phyloP scores from a whole-genome alignment of 2,888 invertebrate species.

The Mimas tiliae region DNA sequence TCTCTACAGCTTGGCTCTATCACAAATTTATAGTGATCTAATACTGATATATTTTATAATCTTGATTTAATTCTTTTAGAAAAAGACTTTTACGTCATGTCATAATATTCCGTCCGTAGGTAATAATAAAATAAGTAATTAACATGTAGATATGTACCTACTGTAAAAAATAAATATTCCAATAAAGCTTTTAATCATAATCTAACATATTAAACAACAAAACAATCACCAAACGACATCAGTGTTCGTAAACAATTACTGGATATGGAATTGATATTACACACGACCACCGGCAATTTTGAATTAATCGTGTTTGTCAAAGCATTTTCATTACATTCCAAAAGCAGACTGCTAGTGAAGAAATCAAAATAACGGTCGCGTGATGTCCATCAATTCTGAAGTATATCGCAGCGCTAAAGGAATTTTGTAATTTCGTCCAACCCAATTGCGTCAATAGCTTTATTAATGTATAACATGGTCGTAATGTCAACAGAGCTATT shows the following conservation, averaged over 20 bases:
- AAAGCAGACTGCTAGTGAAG: conserved; percentile 57
- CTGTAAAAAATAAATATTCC: too few relatives aligned
- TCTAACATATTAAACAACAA: neutral
- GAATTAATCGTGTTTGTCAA: conserved; percentile 68
- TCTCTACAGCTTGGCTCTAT: too few relatives aligned
- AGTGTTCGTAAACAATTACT: conserved; percentile 54
- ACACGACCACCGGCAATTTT: conserved; percentile 56
- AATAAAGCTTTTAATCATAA: neutral
- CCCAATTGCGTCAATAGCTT: conserved; percentile 55
- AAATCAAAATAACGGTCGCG: conserved; percentile 79
- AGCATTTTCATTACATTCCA: conserved; percentile 67
- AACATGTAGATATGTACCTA: too few relatives aligned
- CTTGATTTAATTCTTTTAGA: too few relatives aligned
- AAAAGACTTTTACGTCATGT: too few relatives aligned
- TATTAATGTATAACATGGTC: conserved; percentile 41
- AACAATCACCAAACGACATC: neutral
- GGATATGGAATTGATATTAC: conserved; percentile 51
- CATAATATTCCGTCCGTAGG: too few relatives aligned
- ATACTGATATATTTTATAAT: too few relatives aligned
- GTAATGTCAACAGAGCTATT: conserved; percentile 27
- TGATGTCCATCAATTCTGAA: conserved; percentile 61
- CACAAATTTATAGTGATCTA: too few relatives aligned
- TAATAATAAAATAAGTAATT: too few relatives aligned
- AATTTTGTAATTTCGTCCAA: conserved; percentile 60
- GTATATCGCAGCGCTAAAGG: conserved; percentile 53